Percentiles rank a stretch among this genome's conserved stretches.
These are phyloP conservation scores for Oxycera nigricornis DNA, from an alignment of 2,888 invertebrate genomes.

Conservation along the genomic window DNA sequence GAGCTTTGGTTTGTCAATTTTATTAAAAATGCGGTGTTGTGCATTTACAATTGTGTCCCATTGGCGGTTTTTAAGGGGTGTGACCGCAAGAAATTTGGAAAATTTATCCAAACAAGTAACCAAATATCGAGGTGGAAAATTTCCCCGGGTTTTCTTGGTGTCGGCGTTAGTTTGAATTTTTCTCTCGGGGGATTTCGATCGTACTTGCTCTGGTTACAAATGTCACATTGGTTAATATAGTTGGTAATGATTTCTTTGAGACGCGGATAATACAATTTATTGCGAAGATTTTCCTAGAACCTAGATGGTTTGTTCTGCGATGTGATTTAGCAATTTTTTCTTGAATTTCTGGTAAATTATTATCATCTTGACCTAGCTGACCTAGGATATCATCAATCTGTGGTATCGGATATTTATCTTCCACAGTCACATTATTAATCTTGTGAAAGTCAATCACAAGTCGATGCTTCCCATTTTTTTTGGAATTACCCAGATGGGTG, in stretches of 20 bases:
- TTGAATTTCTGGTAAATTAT: neutral
- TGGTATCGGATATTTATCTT: no score
- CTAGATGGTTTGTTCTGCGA: neutral
- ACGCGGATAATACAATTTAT: neutral
- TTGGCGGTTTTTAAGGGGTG: neutral
- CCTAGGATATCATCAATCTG: no score
- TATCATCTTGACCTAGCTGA: no score
- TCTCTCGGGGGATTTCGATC: neutral
- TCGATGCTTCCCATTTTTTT: no score
- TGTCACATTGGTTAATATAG: neutral
- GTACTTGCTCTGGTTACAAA: neutral
- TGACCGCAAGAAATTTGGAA: neutral
- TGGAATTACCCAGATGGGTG: no score
- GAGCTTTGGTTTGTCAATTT: neutral
- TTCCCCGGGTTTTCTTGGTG: neutral
- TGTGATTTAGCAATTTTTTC: neutral
- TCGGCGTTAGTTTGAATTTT: neutral
- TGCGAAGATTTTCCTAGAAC: neutral
- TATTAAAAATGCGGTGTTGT: neutral
- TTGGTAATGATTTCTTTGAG: neutral
- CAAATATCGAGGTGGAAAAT: neutral
- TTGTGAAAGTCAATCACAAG: no score
- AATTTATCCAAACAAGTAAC: constrained; percentile 4
- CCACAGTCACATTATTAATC: no score
- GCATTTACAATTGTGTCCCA: neutral